Evolutionary conservation across 2,113 vertebrate genomes (phyloP).

Genomic region (Emydocephalus ijimae): DNA sequence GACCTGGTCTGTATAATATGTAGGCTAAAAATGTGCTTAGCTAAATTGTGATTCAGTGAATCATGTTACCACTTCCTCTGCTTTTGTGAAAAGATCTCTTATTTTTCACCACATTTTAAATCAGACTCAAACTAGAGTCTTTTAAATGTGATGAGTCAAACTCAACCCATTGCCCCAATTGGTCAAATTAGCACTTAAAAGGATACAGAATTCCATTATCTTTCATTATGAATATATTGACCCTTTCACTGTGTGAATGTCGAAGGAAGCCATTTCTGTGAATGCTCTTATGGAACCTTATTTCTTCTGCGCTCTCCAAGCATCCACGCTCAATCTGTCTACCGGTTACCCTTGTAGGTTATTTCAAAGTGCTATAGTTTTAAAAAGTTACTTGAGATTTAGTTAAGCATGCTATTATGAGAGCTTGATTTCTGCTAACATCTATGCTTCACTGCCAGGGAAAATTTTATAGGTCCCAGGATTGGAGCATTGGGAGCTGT

Average conservation of each 20-base stretch:
- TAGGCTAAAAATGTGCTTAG: neutral
- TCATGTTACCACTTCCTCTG: neutral
- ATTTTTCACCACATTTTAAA: neutral
- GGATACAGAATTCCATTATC: neutral
- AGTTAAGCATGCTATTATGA: constrained; percentile 14
- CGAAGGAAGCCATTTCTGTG: neutral
- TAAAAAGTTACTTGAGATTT: constrained; percentile 25
- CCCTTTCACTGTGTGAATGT: neutral
- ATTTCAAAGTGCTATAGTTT: constrained; percentile 12
- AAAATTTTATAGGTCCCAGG: neutral
- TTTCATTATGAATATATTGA: neutral
- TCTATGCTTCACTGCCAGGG: constrained; percentile 25
- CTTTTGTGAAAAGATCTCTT: neutral
- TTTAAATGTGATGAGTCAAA: neutral
- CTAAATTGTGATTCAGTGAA: neutral
- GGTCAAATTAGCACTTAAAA: neutral
- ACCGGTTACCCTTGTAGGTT: constrained; percentile 1
- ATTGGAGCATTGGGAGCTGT: constrained; percentile 50
- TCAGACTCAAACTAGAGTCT: neutral
- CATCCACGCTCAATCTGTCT: neutral
- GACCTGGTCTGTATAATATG: neutral
- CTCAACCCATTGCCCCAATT: neutral
- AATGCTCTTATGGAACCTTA: neutral
- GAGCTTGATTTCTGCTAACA: constrained; percentile 32
- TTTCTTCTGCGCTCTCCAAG: neutral